Conservation (phyloP, 2,797 vertebrate genomes). For the Anguilla pacifica region DNA sequence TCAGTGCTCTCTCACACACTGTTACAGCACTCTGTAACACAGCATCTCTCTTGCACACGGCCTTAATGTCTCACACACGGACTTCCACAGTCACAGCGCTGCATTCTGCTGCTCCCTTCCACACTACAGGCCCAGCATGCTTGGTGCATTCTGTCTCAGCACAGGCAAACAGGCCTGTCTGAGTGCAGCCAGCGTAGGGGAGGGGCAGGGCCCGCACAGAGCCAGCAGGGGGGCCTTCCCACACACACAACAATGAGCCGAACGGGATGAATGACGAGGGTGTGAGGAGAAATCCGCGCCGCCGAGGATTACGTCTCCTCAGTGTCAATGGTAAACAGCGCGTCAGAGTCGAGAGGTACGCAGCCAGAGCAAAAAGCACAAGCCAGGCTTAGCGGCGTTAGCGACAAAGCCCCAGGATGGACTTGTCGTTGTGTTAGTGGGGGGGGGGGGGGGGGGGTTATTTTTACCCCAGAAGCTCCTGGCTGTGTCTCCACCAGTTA, state of each 20-base stretch:
- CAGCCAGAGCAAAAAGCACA: neutral
- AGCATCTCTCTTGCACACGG: neutral
- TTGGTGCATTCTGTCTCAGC: neutral
- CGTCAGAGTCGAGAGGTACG: constrained; percentile 21
- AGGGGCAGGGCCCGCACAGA: neutral
- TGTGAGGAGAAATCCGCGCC: neutral
- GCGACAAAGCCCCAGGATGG: neutral
- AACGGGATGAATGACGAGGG: neutral
- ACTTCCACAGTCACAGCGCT: neutral
- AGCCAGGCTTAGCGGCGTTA: constrained; percentile 3
- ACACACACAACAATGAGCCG: neutral
- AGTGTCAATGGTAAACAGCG: neutral
- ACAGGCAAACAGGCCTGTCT: neutral
- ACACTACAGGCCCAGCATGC: neutral
- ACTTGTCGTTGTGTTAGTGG: no score
- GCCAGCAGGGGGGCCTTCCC: neutral
- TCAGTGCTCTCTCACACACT: no score
- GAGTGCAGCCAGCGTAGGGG: neutral
- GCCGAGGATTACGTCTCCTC: neutral
- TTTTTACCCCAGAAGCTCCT: constrained; percentile 9
- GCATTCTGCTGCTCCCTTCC: neutral
- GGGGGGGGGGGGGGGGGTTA: neutral
- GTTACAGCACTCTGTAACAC: neutral
- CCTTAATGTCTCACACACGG: neutral
- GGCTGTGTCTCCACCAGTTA: neutral